Percentiles rank a stretch among this genome's conserved stretches.
Evolutionary conservation across 2,797 vertebrate genomes (phyloP).

Genomic region (Alcedo quadribrachys): DNA sequence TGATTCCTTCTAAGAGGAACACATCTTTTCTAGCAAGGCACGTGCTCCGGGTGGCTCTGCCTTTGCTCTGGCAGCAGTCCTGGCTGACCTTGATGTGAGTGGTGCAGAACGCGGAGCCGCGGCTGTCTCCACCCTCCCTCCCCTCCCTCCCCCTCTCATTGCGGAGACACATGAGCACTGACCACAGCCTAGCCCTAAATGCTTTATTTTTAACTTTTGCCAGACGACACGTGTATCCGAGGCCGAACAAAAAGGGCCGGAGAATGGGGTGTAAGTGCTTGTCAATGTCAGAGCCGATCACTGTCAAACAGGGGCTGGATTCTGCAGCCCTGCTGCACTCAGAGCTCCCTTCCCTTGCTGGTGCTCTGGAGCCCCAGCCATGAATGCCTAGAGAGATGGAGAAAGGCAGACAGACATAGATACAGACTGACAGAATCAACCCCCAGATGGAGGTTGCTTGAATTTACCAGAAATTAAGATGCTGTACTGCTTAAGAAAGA

Average conservation of each 20-base stretch:
- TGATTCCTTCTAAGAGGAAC: not conserved
- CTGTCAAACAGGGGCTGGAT: conserved; percentile 5
- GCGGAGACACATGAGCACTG: not conserved
- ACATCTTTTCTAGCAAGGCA: not conserved
- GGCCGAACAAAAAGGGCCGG: conserved; percentile 4
- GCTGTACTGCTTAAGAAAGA: conserved; percentile 48
- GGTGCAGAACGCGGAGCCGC: conserved; percentile 13
- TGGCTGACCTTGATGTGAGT: conserved; percentile 47
- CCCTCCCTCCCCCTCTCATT: conserved; percentile 6
- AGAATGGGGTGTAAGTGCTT: conserved; percentile 27
- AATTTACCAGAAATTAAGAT: conserved; percentile 52
- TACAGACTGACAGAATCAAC: conserved; percentile 47
- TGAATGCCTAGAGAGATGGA: conserved; percentile 49
- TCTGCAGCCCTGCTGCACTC: not conserved
- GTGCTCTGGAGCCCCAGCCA: not conserved
- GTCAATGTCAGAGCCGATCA: conserved; percentile 48
- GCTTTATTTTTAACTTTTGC: conserved; percentile 68
- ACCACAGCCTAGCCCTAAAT: conserved; percentile 25
- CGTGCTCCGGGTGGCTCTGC: not conserved
- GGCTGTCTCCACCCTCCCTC: not conserved
- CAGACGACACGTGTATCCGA: conserved; percentile 25
- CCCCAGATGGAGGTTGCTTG: conserved; percentile 31
- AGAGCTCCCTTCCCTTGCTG: not conserved
- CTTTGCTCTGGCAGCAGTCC: conserved; percentile 27
- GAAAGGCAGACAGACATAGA: conserved; percentile 59